Base-by-base conservation (phyloP, 2,888 invertebrate genomes). In the Drosophila prostipennis region DNA sequence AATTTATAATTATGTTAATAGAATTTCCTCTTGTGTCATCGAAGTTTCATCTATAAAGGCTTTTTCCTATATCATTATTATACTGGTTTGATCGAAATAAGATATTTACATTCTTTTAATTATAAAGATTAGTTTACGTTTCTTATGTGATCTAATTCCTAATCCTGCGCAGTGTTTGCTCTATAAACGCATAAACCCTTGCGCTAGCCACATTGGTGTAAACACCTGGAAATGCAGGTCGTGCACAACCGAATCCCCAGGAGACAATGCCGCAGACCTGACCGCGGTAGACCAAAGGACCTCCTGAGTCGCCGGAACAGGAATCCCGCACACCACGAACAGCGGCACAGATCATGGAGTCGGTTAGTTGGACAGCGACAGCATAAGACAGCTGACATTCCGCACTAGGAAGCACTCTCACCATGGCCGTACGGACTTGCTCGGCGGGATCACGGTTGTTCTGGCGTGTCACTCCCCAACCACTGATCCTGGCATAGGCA, bases 191-290 rank as follows among this genome's bases (percentile, higher is more conserved):
- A 10, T 64, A 72, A 4, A 90, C 80, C 23, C 89, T 77, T 0
- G 45, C 23, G 55, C 85, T 87, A 46, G 83, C 85, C 19, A 87
- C 83, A 42, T 53, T 82, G 14, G 90, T 90, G 45, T 90, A 90
- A 0, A 90, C 89, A 2, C 90, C 90, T 1, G 90, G 90, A 76
- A 78, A 89, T 14, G 80, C 74, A 3, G 60, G 34, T 4, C 80
- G 78, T 0, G 74, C 91, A 61, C 91, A 91, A 0, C 91, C 91
- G 40, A 89, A 79, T 19, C 91, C 91, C 87, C 89, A 91, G 0
- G 96, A 96, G 0, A 96, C 96, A 16, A 96, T 93, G 32, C 96
- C 96, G 94, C 92, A 79, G 77, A 92, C 80, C 34, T 83, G 76
- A 1, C 89, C 89, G 3, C 89, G 85, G 40, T 78, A 85, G 3